Conservation (phyloP, 1,140 invertebrate species). For the fruit fly (Drosophila melanogaster) region DNA sequence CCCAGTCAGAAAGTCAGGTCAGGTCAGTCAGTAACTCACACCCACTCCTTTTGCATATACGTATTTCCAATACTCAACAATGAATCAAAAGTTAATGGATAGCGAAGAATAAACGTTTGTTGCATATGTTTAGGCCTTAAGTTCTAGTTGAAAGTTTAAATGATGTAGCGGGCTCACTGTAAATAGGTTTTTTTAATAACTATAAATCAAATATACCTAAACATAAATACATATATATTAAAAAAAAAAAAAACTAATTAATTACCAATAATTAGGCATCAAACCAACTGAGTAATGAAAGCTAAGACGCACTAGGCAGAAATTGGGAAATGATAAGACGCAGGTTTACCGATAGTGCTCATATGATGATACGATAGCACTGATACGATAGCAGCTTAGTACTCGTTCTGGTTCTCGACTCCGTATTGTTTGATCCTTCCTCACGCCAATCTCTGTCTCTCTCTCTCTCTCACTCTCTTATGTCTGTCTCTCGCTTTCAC, state of each 20-base stretch:
- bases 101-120: constrained; percentile 45
- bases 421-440: background rate
- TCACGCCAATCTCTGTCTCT: constrained; percentile 13
- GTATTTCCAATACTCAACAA: constrained; percentile 32
- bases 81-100: constrained; percentile 44
- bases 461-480: constrained; percentile 5
- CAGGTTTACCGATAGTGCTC: constrained; percentile 14
- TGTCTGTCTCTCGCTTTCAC: constrained; percentile 16
- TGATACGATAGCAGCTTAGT: constrained; percentile 36
- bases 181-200: constrained; percentile 32
- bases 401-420: background rate
- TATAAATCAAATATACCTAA: constrained; percentile 12
- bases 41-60: constrained; percentile 22
- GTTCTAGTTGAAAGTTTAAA: constrained; percentile 38
- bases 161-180: constrained; percentile 42
- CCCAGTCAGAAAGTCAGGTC: constrained; percentile 8
- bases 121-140: constrained; percentile 54
- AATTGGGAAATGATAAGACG: constrained; percentile 15
- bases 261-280: constrained; percentile 16
- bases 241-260: constrained; percentile 19
- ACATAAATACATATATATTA: constrained; percentile 8
- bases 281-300: constrained; percentile 26
- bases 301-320: constrained; percentile 31
- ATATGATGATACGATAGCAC: constrained; percentile 22
- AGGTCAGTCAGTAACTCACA: background rate